These are phyloP conservation scores for Drosophila mayaguana DNA, from an alignment of 2,888 invertebrate species.

Conservation along the genomic window DNA sequence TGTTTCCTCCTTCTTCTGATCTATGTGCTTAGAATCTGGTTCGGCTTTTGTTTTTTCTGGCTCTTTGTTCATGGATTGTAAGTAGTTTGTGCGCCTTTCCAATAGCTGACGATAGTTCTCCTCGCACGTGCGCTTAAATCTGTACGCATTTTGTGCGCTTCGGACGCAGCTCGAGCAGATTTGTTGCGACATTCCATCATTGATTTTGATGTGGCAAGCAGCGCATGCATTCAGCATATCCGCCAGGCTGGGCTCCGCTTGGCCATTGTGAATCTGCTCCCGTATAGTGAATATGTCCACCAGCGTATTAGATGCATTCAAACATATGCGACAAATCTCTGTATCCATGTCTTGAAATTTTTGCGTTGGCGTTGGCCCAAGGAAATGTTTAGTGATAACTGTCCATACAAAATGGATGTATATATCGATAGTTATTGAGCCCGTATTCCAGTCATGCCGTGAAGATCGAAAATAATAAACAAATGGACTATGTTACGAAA, in stretches of 20 bases:
- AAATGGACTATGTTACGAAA: background rate
- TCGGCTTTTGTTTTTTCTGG: background rate
- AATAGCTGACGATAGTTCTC: conserved; percentile 26
- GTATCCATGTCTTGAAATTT: conserved; percentile 23
- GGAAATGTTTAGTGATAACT: background rate
- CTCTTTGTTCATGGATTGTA: background rate
- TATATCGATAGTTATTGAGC: background rate
- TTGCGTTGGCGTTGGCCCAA: background rate
- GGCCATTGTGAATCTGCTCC: background rate
- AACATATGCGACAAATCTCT: conserved; percentile 40
- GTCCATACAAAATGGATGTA: background rate
- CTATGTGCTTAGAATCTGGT: background rate
- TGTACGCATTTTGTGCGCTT: conserved; percentile 39
- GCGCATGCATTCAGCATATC: conserved; percentile 51
- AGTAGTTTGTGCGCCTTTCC: background rate
- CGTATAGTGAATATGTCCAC: conserved; percentile 43
- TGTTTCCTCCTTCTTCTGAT: background rate
- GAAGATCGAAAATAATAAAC: background rate
- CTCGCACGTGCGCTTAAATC: conserved; percentile 47
- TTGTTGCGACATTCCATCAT: conserved; percentile 39
- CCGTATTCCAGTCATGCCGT: background rate
- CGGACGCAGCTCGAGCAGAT: conserved; percentile 41
- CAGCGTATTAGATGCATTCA: conserved; percentile 21
- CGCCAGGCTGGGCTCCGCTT: conserved; percentile 39
- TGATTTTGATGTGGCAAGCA: conserved; percentile 30